Conservation (phyloP, 1,140 invertebrate genomes). For the Nephila pilipes region DNA sequence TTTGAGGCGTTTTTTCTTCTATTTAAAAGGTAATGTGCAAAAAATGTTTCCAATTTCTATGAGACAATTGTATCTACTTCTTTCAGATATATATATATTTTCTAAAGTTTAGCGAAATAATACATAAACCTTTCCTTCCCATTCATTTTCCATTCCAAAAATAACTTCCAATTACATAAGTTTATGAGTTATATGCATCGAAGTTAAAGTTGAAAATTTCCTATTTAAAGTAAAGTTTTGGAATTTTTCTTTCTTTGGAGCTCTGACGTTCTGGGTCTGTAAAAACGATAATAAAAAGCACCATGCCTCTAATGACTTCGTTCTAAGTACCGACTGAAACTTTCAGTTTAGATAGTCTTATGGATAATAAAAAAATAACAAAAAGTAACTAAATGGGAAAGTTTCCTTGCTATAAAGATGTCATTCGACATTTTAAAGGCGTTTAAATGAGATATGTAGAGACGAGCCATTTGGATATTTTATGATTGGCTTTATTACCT, state of each 20-base stretch:
- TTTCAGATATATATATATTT: no score
- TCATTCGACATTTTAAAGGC: slow-evolving; percentile 35
- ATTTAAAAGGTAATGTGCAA: no score
- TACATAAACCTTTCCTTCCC: neutral
- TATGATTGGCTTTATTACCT: slow-evolving; percentile 56
- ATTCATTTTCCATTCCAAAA: neutral
- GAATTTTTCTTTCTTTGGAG: neutral
- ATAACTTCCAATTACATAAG: neutral
- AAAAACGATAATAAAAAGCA: slow-evolving; percentile 41
- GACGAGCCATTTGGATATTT: slow-evolving; percentile 44
- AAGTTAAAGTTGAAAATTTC: neutral
- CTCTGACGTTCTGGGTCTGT: neutral
- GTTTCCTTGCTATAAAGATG: slow-evolving; percentile 37
- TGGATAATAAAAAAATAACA: neutral
- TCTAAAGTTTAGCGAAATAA: no score
- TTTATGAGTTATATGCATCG: slow-evolving; percentile 4
- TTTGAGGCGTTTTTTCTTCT: no score
- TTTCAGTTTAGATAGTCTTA: slow-evolving; percentile 38
- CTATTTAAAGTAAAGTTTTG: neutral
- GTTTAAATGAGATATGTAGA: slow-evolving; percentile 33
- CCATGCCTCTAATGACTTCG: slow-evolving; percentile 1
- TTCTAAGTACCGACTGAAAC: slow-evolving; percentile 6
- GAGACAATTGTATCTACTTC: no score
- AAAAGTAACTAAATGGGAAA: slow-evolving; percentile 9
- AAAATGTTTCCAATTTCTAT: no score